These are phyloP conservation scores for Philereme vetulata DNA, from an alignment of 2,888 invertebrate species.

Conservation along the genomic window DNA sequence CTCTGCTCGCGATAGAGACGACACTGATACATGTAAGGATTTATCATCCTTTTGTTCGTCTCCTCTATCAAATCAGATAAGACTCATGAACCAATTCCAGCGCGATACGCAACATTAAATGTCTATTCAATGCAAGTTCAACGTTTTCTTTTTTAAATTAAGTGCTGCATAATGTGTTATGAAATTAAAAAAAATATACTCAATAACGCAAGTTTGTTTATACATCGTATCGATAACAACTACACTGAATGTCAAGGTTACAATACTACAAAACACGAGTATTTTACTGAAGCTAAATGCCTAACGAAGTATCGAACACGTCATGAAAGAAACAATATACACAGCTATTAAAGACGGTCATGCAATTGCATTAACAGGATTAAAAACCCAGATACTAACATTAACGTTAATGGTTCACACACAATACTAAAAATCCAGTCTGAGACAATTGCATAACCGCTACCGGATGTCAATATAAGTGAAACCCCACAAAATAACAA, in stretches of 20 bases:
- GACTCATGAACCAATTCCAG: neutral
- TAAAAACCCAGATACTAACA: neutral
- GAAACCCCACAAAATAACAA: slow-evolving; percentile 1
- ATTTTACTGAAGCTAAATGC: slow-evolving; percentile 11
- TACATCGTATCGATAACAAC: slow-evolving; percentile 26
- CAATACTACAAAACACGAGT: slow-evolving; percentile 30
- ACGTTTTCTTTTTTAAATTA: neutral
- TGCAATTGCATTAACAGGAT: slow-evolving; percentile 3
- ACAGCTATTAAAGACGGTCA: neutral
- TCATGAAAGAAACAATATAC: slow-evolving; percentile 8
- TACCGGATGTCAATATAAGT: slow-evolving; percentile 9
- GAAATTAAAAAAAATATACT: slow-evolving; percentile 14
- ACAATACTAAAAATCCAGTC: neutral
- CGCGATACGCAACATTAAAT: no score
- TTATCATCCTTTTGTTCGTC: slow-evolving; percentile 15
- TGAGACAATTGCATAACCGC: slow-evolving; percentile 11
- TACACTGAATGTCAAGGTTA: slow-evolving; percentile 39
- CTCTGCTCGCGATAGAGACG: slow-evolving; percentile 18
- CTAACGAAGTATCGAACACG: slow-evolving; percentile 1
- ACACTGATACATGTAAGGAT: slow-evolving; percentile 11
- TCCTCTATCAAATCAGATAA: slow-evolving; percentile 10
- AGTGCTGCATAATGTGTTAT: slow-evolving; percentile 17
- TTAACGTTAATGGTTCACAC: slow-evolving; percentile 2
- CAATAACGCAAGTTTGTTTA: slow-evolving; percentile 22
- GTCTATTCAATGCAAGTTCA: no score